Evolutionary conservation across 2,888 invertebrate species (phyloP).

Genomic region (Aproaerema taeniolella): DNA sequence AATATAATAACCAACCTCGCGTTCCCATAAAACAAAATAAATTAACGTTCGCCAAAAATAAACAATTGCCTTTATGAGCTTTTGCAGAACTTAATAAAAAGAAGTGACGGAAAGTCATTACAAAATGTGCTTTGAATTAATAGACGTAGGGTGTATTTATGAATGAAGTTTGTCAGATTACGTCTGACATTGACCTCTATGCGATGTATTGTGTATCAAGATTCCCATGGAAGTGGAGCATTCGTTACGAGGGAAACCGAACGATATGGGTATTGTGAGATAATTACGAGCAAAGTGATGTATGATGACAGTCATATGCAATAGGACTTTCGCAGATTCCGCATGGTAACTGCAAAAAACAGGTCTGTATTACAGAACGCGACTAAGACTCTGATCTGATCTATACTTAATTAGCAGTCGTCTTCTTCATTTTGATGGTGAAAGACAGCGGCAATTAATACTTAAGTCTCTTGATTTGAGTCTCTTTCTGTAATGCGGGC

Average conservation of each 20-base stretch:
- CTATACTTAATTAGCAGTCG: no score
- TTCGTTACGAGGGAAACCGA: conserved; percentile 18
- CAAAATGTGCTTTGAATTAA: conserved; percentile 1
- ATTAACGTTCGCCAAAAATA: neutral
- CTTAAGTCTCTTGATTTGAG: no score
- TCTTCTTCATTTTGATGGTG: no score
- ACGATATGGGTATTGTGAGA: conserved; percentile 9
- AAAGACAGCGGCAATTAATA: no score
- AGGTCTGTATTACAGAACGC: no score
- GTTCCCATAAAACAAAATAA: neutral
- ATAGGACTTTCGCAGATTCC: no score
- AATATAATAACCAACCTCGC: no score
- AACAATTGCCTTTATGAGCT: conserved; percentile 5
- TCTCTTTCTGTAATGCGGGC: no score
- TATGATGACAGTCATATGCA: no score
- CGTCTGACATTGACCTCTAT: conserved; percentile 48
- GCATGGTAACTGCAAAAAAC: no score
- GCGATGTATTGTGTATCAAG: conserved; percentile 42
- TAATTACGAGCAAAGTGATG: no score
- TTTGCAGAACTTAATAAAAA: neutral
- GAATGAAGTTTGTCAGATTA: conserved; percentile 1
- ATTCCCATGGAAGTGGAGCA: conserved; percentile 56
- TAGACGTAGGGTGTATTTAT: neutral
- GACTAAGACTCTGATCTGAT: no score
- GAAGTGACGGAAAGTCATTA: neutral